phyloP scores from a whole-genome alignment of 2,113 vertebrate species.

The Amphiprion percula region DNA sequence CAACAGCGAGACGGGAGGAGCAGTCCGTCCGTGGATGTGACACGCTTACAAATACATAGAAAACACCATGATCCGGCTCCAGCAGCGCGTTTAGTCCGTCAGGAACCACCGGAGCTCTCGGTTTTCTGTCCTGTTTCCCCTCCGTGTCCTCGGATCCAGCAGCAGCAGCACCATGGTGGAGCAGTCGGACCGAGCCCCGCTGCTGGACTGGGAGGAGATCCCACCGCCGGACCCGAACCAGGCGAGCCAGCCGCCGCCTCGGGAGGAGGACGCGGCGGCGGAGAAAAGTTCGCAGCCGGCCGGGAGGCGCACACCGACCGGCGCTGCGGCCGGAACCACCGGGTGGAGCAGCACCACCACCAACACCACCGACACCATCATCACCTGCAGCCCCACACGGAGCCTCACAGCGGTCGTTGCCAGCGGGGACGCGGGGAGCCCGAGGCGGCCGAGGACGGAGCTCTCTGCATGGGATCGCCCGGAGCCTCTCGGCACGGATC shows the following conservation, averaged over 20 bases:
- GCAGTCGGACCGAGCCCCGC: constrained; percentile 92
- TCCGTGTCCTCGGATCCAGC: constrained; percentile 6
- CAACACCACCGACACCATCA: background rate
- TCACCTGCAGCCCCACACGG: constrained; percentile 49
- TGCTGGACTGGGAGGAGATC: constrained; percentile 94
- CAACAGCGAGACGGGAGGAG: constrained; percentile 75
- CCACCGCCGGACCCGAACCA: constrained; percentile 83
- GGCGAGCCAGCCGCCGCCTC: constrained; percentile 55
- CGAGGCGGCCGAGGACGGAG: constrained; percentile 32
- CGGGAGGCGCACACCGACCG: constrained; percentile 48
- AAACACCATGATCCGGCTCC: constrained; percentile 67
- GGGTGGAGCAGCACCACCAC: constrained; percentile 57
- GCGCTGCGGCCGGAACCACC: constrained; percentile 49
- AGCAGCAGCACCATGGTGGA: constrained; percentile 85
- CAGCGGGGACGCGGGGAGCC: constrained; percentile 56
- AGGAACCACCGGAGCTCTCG: background rate
- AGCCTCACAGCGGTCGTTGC: constrained; percentile 69
- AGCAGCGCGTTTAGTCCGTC: constrained; percentile 25
- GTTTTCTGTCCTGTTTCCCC: background rate
- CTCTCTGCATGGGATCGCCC: constrained; percentile 58
- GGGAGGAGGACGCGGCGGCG: constrained; percentile 56
- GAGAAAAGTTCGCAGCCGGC: constrained; percentile 65
- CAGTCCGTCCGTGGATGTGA: constrained; percentile 74
- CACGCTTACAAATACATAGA: constrained; percentile 76
- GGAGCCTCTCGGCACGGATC: constrained; percentile 58